Evolutionary conservation across 2,113 vertebrate genomes (phyloP).

Genomic region (Terrapene triunguis): DNA sequence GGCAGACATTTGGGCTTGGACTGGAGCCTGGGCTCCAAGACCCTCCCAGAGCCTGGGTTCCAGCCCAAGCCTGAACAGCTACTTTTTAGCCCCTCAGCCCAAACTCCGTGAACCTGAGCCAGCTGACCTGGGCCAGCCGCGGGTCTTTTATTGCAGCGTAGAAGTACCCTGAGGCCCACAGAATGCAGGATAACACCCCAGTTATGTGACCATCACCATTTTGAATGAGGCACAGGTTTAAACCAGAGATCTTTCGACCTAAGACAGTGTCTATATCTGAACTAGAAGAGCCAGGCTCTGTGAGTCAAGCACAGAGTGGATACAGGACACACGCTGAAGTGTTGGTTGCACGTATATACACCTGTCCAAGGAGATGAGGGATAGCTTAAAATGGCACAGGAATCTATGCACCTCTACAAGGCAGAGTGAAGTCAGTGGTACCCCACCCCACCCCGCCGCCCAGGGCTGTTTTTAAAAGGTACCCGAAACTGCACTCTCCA

Average conservation of each 20-base stretch:
- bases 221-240: background rate
- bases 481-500: background rate
- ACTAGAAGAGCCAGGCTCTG: background rate
- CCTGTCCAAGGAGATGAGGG: background rate
- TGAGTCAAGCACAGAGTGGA: too few relatives aligned
- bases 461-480: background rate
- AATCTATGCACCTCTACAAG: fast-evolving
- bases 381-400: fast-evolving
- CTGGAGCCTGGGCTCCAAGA: background rate
- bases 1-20: too few relatives aligned
- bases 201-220: background rate
- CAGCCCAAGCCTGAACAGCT: background rate
- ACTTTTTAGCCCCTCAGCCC: background rate
- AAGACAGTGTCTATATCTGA: too few relatives aligned
- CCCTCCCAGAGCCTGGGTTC: too few relatives aligned
- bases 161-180: background rate
- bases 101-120: background rate
- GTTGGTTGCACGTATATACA: background rate
- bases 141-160: background rate
- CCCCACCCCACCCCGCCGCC: background rate
- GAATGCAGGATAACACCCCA: fast-evolving
- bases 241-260: background rate
- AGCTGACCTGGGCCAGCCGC: background rate
- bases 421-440: fast-evolving
- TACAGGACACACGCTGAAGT: fast-evolving